Percentiles rank a stretch among this genome's conserved stretches.
Conservation (phyloP, 2,113 vertebrate species). For the Istiophorus platypterus region DNA sequence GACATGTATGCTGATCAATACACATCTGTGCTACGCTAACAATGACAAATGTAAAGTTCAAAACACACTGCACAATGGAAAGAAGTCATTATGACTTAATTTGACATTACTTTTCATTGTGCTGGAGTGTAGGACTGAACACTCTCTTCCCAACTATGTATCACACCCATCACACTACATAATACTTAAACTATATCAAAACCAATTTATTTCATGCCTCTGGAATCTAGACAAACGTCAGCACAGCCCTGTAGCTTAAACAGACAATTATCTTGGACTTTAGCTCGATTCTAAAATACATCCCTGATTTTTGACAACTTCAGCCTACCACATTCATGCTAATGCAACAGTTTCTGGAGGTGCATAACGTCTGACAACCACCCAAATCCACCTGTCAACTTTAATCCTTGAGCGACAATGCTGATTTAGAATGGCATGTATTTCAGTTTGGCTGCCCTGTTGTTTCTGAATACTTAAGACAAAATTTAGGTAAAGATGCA, state of each 20-base stretch:
- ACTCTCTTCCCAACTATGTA: background rate
- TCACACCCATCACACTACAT: background rate
- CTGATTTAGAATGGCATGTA: background rate
- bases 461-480: background rate
- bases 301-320: background rate
- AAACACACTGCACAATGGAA: background rate
- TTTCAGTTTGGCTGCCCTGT: background rate
- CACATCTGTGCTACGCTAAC: background rate
- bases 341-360: background rate
- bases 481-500: slow-evolving; percentile 4
- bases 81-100: background rate
- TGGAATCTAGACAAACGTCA: background rate
- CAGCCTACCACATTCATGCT: background rate
- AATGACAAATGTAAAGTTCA: background rate
- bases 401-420: background rate
- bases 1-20: background rate
- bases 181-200: background rate
- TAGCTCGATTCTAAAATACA: background rate
- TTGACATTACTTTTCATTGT: background rate
- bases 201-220: background rate
- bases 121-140: background rate
- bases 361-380: background rate
- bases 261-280: background rate
- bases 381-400: background rate
- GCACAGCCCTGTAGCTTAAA: background rate